Evolutionary conservation across 2,797 vertebrate genomes (phyloP).

Genomic region (Perodicticus potto): DNA sequence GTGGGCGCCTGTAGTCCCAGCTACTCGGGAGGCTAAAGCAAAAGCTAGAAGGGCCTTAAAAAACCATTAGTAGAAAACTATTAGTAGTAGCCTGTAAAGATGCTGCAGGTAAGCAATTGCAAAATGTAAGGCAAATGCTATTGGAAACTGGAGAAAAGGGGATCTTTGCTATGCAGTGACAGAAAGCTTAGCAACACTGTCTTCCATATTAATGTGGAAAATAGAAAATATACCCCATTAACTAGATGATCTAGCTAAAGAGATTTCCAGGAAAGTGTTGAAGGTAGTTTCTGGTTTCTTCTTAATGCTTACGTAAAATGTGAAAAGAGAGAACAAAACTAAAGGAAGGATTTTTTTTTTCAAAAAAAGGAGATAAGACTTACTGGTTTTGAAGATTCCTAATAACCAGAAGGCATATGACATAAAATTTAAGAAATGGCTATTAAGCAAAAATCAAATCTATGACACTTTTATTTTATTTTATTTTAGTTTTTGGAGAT

Average conservation of each 20-base stretch:
- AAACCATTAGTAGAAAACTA: not conserved
- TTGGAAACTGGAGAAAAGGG: not conserved
- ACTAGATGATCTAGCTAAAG: not conserved
- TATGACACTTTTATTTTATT: not conserved
- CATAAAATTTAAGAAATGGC: not conserved
- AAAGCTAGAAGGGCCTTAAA: not conserved
- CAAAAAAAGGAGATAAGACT: not conserved
- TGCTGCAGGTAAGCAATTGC: not conserved
- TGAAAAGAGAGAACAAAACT: not conserved
- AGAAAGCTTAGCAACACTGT: not conserved
- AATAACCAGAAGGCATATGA: slow-evolving; percentile 38
- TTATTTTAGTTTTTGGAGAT: no score
- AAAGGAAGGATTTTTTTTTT: not conserved
- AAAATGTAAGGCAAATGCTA: not conserved
- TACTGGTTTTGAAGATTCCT: slow-evolving; percentile 11
- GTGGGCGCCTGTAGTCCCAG: no score
- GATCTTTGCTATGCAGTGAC: not conserved
- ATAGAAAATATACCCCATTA: not conserved
- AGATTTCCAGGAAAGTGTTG: not conserved
- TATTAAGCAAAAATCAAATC: slow-evolving; percentile 39
- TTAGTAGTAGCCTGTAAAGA: not conserved
- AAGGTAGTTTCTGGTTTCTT: slow-evolving; percentile 5
- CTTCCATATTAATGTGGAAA: not conserved
- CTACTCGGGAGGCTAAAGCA: not conserved
- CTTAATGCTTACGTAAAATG: not conserved